Conservation (phyloP, 2,888 invertebrate species). For the Epirrhoe alternata region DNA sequence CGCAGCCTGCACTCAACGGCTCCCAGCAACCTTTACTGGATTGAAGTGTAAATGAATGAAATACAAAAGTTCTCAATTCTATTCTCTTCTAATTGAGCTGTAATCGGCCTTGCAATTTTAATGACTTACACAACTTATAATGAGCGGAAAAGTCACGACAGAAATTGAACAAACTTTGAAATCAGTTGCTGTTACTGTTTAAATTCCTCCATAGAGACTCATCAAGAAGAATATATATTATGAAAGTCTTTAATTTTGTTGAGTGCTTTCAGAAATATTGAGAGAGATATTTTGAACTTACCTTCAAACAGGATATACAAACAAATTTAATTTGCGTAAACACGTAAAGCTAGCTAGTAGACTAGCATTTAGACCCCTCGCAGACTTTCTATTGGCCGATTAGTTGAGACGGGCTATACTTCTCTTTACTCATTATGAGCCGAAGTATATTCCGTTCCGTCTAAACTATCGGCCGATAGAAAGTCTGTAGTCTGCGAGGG, state of each 20-base stretch:
- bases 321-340: not conserved
- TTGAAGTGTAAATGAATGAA: too few species aligned
- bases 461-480: too few species aligned
- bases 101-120: conserved; percentile 19
- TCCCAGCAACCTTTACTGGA: too few species aligned
- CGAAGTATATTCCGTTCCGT: too few species aligned
- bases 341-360: too few species aligned
- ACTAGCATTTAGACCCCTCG: too few species aligned
- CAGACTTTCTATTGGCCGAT: too few species aligned
- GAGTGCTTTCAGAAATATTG: not conserved
- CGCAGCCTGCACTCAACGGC: too few species aligned
- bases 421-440: too few species aligned
- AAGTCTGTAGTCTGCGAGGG: too few species aligned
- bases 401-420: too few species aligned
- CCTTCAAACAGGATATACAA: not conserved
- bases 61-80: too few species aligned
- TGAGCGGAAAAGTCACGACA: conserved; percentile 23
- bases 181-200: conserved; percentile 11
- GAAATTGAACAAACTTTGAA: conserved; percentile 20
- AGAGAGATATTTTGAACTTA: not conserved
- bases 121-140: conserved; percentile 32
- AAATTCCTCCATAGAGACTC: not conserved
- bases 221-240: not conserved
- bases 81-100: conserved; percentile 4
- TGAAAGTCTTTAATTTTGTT: not conserved